Percentiles rank a stretch among this genome's conserved stretches.
Conservation (phyloP, 2,113 vertebrate species). For the Phalacrocorax brasilianus region DNA sequence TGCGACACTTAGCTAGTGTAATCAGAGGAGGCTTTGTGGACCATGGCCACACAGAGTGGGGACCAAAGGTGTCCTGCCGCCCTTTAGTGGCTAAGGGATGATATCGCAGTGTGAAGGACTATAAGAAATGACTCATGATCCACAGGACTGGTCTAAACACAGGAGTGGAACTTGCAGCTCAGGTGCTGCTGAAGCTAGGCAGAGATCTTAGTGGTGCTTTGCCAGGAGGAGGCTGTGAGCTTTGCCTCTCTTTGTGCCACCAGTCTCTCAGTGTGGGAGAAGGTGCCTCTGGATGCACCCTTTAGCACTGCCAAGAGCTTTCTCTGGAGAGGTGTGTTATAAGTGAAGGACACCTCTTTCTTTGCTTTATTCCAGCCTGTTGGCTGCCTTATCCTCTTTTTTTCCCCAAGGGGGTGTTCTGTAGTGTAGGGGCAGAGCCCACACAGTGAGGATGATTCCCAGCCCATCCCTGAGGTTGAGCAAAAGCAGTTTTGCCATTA, state of each 20-base stretch:
- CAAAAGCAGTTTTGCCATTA: neutral
- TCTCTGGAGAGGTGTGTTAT: neutral
- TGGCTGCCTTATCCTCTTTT: neutral
- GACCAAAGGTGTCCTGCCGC: constrained; percentile 5
- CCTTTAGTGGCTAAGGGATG: neutral
- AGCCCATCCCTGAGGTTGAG: neutral
- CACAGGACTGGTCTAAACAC: neutral
- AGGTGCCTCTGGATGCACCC: neutral
- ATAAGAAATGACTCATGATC: neutral
- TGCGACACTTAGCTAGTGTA: neutral
- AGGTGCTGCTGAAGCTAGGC: neutral
- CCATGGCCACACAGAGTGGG: neutral
- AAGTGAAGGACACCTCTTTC: neutral
- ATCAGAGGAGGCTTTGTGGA: neutral
- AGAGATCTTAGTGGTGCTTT: neutral
- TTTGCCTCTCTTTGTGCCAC: neutral
- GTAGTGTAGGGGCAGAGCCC: neutral
- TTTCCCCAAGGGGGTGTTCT: neutral
- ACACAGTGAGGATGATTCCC: neutral
- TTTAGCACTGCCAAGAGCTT: neutral
- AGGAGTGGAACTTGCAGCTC: neutral
- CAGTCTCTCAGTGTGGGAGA: neutral
- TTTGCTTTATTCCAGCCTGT: neutral
- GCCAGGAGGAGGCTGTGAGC: neutral
- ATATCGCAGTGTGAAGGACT: neutral